Evolutionary conservation across 2,888 invertebrate species (phyloP).

Genomic region (Microlaimidae sp.): DNA sequence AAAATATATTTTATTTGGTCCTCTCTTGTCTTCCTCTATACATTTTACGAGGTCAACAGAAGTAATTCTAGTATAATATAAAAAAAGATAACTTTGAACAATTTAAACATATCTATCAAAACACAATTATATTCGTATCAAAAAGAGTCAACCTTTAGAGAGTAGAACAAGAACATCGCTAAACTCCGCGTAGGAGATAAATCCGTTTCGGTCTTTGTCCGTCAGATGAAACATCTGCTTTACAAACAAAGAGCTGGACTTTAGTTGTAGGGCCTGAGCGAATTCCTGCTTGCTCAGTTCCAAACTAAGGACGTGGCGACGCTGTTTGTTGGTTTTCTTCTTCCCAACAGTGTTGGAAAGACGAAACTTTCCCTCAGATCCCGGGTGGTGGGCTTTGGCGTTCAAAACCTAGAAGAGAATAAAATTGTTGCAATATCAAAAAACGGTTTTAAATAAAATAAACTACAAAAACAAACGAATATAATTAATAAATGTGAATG

Average conservation of each 20-base stretch:
- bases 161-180: conserved; percentile 47
- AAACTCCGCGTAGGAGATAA: conserved; percentile 49
- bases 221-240: conserved; percentile 46
- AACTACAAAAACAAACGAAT: too few species aligned
- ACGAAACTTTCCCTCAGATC: too few species aligned
- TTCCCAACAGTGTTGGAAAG: too few species aligned
- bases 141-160: conserved; percentile 41
- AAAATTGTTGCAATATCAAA: too few species aligned
- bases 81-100: background rate
- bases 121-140: background rate
- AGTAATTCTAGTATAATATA: background rate
- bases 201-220: conserved; percentile 47
- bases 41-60: conserved; percentile 1
- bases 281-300: conserved; percentile 47
- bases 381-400: too few species aligned
- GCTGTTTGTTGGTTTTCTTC: too few species aligned
- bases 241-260: conserved; percentile 45
- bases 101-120: background rate
- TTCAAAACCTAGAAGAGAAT: too few species aligned
- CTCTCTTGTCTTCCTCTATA: too few species aligned
- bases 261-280: conserved; percentile 47
- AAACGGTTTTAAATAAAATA: too few species aligned
- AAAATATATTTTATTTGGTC: too few species aligned
- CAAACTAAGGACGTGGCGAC: too few species aligned
- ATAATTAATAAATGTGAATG: too few species aligned